A percentile compares a stretch with the other conserved stretches of the same genome.
phyloP scores from a whole-genome alignment of 2,888 invertebrate species.

The Eumerus sabulonum region DNA sequence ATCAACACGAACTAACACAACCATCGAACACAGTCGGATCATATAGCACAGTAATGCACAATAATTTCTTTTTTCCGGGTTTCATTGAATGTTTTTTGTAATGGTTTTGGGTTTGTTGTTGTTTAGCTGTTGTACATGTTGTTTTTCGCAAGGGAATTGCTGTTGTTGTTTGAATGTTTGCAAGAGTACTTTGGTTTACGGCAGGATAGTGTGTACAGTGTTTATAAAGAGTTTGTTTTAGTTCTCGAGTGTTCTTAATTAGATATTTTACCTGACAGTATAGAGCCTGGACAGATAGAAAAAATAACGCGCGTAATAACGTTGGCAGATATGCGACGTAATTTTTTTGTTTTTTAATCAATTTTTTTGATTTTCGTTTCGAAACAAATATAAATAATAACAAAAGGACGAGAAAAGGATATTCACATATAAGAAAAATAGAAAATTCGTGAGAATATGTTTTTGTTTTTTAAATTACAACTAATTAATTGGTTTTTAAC shows the following conservation, averaged over 20 bases:
- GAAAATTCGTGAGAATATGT: constrained; percentile 48
- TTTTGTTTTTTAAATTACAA: constrained; percentile 61
- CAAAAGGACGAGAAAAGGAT: constrained; percentile 62
- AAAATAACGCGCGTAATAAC: constrained; percentile 66
- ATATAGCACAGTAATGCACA: constrained; percentile 66
- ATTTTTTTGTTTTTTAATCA: constrained; percentile 25
- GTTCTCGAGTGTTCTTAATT: constrained; percentile 62
- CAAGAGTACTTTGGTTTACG: neutral
- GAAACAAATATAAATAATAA: constrained; percentile 51
- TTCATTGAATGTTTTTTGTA: constrained; percentile 19
- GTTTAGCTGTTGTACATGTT: constrained; percentile 19
- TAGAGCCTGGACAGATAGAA: constrained; percentile 76
- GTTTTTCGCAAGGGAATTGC: constrained; percentile 25
- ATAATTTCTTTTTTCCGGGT: constrained; percentile 32
- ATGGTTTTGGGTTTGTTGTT: constrained; percentile 7
- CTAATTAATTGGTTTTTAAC: constrained; percentile 22
- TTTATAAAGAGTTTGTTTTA: constrained; percentile 46
- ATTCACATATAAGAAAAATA: constrained; percentile 66
- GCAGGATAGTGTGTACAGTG: constrained; percentile 13
- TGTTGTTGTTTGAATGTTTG: constrained; percentile 6
- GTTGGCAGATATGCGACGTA: constrained; percentile 43
- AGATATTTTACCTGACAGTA: constrained; percentile 78
- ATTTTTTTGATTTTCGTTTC: constrained; percentile 27
- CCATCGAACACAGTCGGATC: constrained; percentile 66
- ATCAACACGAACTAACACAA: constrained; percentile 67